Base-by-base conservation (phyloP, 2,888 invertebrate species). In the Candidula unifasciata region DNA sequence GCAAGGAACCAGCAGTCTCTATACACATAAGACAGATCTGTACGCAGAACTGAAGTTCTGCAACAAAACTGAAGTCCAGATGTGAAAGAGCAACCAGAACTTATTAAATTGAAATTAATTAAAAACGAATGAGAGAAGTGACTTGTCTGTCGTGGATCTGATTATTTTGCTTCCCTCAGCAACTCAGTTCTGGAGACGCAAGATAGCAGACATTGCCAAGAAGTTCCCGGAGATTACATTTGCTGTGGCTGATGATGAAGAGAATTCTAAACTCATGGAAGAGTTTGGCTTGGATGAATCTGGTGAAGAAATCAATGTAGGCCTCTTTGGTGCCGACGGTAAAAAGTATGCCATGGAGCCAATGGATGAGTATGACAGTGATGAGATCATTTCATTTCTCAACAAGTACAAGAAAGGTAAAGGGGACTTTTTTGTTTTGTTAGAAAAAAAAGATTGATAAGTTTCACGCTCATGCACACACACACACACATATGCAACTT, bases 191-290 rank as follows among this genome's bases (percentile, higher is more conserved):
- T 95, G 95, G 94, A 92, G 95, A 71, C 92, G 93, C 54, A 95
- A 95, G 89, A 93, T 95, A 54, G 92, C 95, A 5, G 91, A 93
- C 71, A 94, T 95, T 80, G 95, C 95, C 35, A 94, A 94, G 81
- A 94, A 95, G 77, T 94, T 93, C 89, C 91, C 91, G 24, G 92
- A 93, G 66, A 91, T 94, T 33, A 93, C 92, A 18, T 95, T 95
- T 91, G 95, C 94, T 35, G 92, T 95, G n/a, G 94, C 94, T 33
- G 94, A 95, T 89, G 95, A 95, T 27, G 94, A 95, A 35, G 94
- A 93, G 88, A 91, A 92, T 21, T 92, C 93, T 24, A 94, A 94
- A 85, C 87, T 95, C 68, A 89, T 94, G 86, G 93, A 93, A 68
- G 92, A 91, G 30, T 91, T 93, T 86, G 92, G 92, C 3, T 91